These are phyloP conservation scores for Malurus leucopterus DNA, from an alignment of 2,797 vertebrate species.

Conservation along the genomic window DNA sequence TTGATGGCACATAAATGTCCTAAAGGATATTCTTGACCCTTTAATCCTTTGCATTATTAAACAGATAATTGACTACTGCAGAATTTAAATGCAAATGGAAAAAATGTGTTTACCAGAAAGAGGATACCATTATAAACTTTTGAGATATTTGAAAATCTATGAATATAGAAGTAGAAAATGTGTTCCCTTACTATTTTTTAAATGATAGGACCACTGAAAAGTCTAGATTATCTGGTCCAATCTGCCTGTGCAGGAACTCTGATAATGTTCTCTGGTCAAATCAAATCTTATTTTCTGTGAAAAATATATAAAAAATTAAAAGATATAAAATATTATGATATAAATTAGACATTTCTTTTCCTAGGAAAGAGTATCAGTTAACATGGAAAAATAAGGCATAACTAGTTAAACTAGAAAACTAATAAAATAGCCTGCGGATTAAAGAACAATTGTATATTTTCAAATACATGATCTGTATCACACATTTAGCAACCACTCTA, in stretches of 20 bases:
- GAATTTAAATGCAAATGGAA: background rate
- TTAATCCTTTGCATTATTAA: background rate
- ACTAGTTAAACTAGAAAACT: background rate
- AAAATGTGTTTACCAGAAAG: background rate
- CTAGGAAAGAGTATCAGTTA: background rate
- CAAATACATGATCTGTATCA: background rate
- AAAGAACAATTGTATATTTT: background rate
- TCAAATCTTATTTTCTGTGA: background rate
- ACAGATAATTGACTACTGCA: background rate
- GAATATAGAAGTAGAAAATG: background rate
- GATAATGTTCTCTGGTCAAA: background rate
- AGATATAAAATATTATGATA: background rate
- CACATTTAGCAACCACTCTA: background rate
- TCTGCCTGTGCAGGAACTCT: background rate
- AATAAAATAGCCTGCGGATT: accelerated
- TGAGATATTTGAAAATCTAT: no score
- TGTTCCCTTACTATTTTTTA: background rate
- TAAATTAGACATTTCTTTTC: background rate
- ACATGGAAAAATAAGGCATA: background rate
- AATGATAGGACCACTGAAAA: background rate
- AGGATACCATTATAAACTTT: background rate
- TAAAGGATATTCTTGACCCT: background rate
- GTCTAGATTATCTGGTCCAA: background rate
- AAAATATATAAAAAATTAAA: no score
- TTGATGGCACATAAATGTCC: background rate